Conservation (phyloP, 2,113 vertebrate species). For the Deroptyus accipitrinus region DNA sequence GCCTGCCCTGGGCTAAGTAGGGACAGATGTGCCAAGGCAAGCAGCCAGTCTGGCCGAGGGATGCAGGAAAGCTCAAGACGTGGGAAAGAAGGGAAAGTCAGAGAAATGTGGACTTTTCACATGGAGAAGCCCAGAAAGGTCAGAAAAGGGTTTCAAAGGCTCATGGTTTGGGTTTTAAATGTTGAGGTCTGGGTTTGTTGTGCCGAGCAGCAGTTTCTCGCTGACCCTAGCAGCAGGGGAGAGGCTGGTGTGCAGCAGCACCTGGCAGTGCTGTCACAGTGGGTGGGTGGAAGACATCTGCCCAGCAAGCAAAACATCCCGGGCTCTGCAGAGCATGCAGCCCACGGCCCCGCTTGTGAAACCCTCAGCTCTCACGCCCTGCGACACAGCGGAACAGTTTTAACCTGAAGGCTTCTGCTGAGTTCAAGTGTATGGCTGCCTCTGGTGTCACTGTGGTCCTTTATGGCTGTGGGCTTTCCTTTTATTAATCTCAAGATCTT, state of each 20-base stretch:
- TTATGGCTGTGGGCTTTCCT: background rate
- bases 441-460: background rate
- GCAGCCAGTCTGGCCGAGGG: fast-evolving
- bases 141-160: background rate
- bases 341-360: fast-evolving
- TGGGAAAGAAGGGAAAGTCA: background rate
- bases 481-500: background rate
- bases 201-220: background rate
- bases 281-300: background rate
- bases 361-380: background rate
- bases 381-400: fast-evolving
- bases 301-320: background rate
- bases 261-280: background rate
- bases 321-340: background rate
- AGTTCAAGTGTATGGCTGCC: background rate
- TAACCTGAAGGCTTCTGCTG: background rate
- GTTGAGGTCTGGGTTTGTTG: background rate
- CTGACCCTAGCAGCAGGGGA: background rate
- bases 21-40: background rate
- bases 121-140: background rate
- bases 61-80: background rate
- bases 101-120: background rate
- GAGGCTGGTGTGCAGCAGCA: background rate
- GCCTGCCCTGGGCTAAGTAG: fast-evolving
- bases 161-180: background rate